phyloP scores from a whole-genome alignment of 1,140 invertebrate species.

The Antheraea mylitta region DNA sequence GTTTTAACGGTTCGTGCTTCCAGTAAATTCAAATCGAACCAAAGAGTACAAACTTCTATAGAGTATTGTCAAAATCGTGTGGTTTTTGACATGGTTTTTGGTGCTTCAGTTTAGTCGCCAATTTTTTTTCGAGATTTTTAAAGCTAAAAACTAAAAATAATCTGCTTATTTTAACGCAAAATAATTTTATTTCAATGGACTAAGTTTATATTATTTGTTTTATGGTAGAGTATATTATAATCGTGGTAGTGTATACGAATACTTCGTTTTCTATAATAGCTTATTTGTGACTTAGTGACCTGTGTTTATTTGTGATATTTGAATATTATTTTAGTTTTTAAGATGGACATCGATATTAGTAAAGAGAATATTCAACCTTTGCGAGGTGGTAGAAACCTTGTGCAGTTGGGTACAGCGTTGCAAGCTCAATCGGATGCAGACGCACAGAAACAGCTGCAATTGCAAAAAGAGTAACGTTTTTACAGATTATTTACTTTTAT shows the following conservation, averaged over 20 bases:
- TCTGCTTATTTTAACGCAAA: slow-evolving; percentile 23
- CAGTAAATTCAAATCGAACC: slow-evolving; percentile 57
- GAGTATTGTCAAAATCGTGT: slow-evolving; percentile 59
- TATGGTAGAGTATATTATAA: slow-evolving; percentile 25
- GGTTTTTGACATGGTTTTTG: slow-evolving; percentile 41
- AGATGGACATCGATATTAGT: slow-evolving; percentile 85
- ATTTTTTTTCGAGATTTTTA: slow-evolving; percentile 55
- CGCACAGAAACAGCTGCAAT: slow-evolving; percentile 70
- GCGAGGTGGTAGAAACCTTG: slow-evolving; percentile 88
- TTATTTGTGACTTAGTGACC: slow-evolving; percentile 52
- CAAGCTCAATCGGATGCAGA: slow-evolving; percentile 85
- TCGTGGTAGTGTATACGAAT: slow-evolving; percentile 15
- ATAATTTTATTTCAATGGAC: slow-evolving; percentile 23
- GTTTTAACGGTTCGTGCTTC: slow-evolving; percentile 44
- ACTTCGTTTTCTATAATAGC: slow-evolving; percentile 33
- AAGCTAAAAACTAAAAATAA: slow-evolving; percentile 39
- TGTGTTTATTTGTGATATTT: slow-evolving; percentile 63
- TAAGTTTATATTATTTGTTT: slow-evolving; percentile 17
- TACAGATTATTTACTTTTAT: slow-evolving; percentile 13
- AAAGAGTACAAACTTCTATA: slow-evolving; percentile 56
- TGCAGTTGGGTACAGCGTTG: slow-evolving; percentile 86
- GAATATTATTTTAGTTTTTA: slow-evolving; percentile 45
- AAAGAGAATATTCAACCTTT: slow-evolving; percentile 97
- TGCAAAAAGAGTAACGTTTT: slow-evolving; percentile 74
- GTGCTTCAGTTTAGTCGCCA: slow-evolving; percentile 68